A percentile compares a stretch with the other conserved stretches of the same genome.
Conservation (phyloP, 2,797 vertebrate species). For the Artibeus jamaicensis region DNA sequence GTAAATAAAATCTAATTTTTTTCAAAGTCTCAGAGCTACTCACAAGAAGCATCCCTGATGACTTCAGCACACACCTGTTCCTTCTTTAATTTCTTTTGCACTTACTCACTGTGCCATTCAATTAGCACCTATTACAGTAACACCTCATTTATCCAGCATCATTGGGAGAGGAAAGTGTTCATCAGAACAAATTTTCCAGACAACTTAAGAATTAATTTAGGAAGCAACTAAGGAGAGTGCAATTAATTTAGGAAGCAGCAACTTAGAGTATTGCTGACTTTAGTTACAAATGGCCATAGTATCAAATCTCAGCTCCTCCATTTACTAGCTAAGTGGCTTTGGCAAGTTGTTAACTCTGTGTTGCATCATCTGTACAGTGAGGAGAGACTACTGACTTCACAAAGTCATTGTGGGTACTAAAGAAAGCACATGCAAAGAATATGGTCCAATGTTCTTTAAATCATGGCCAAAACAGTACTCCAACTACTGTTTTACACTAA, state of each 20-base stretch:
- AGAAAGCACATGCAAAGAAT: background rate
- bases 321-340: background rate
- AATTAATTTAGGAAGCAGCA: constrained; percentile 42
- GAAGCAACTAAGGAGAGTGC: constrained; percentile 32
- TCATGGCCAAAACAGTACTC: background rate
- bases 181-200: constrained; percentile 60
- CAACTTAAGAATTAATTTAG: constrained; percentile 52
- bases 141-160: constrained; percentile 59
- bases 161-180: constrained; percentile 52
- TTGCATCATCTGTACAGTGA: background rate
- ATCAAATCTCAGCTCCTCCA: constrained; percentile 20
- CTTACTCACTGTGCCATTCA: constrained; percentile 44
- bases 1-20: background rate
- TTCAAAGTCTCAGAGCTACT: background rate
- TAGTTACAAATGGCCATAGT: background rate
- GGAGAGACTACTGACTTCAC: background rate
- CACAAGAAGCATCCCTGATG: constrained; percentile 14
- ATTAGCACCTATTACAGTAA: constrained; percentile 67
- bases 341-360: background rate
- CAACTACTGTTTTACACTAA: background rate
- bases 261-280: background rate
- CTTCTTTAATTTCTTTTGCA: constrained; percentile 54
- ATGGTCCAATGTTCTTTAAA: background rate
- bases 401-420: background rate
- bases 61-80: constrained; percentile 30